phyloP scores from a whole-genome alignment of 2,113 vertebrate genomes.

The Pungitius pungitius region DNA sequence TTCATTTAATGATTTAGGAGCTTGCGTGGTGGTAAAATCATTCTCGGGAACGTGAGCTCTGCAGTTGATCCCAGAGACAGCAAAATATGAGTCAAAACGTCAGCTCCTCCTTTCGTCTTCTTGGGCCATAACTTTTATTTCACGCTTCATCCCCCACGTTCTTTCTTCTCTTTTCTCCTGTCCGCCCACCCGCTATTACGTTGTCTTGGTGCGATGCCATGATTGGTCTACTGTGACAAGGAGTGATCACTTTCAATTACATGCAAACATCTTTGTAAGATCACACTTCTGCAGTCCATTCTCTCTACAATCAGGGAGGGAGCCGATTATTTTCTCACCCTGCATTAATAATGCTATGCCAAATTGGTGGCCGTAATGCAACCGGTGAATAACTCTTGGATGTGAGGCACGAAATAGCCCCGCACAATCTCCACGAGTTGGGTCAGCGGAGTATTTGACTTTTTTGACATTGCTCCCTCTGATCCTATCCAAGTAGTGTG shows the following conservation, averaged over 20 bases:
- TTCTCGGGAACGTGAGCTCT: slow-evolving; percentile 13
- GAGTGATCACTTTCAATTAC: slow-evolving; percentile 61
- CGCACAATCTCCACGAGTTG: too few relatives aligned
- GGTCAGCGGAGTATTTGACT: too few relatives aligned
- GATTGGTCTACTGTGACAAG: slow-evolving; percentile 51
- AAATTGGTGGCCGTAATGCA: too few relatives aligned
- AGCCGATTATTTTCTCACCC: not conserved
- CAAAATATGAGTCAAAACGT: slow-evolving; percentile 75
- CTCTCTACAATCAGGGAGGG: slow-evolving; percentile 14
- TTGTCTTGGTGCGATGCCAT: slow-evolving; percentile 51
- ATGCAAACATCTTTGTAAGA: slow-evolving; percentile 55
- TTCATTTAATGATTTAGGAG: slow-evolving; percentile 39
- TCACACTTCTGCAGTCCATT: too few relatives aligned
- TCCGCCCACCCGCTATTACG: slow-evolving; percentile 36
- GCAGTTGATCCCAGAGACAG: too few relatives aligned
- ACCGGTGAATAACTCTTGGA: too few relatives aligned
- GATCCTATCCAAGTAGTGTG: not conserved
- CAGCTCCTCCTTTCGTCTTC: slow-evolving; percentile 70
- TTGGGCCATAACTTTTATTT: slow-evolving; percentile 71
- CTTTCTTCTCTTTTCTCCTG: slow-evolving; percentile 46
- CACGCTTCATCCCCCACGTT: slow-evolving; percentile 66
- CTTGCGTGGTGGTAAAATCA: slow-evolving; percentile 20
- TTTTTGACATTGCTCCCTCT: too few relatives aligned
- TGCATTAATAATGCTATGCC: too few relatives aligned
- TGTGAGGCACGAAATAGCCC: too few relatives aligned